phyloP scores from a whole-genome alignment of 2,888 invertebrate genomes.

The Selenia dentaria region DNA sequence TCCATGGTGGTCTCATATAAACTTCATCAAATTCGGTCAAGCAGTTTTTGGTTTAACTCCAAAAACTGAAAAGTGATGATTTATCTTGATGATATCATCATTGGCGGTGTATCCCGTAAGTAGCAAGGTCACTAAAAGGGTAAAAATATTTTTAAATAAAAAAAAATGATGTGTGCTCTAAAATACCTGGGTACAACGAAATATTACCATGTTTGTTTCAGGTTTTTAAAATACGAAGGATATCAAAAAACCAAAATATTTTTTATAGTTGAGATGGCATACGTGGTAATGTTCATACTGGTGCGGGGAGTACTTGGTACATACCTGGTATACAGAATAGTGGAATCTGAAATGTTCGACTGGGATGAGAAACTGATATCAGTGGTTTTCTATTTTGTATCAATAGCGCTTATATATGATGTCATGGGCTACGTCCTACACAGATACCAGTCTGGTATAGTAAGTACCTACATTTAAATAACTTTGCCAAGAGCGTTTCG shows the following conservation, averaged over 20 bases:
- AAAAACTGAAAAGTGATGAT: too few relatives aligned
- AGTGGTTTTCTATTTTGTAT: constrained; percentile 66
- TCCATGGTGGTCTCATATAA: too few relatives aligned
- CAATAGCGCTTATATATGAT: constrained; percentile 71
- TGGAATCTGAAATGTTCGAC: constrained; percentile 68
- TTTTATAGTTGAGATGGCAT: constrained; percentile 73
- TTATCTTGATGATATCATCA: too few relatives aligned
- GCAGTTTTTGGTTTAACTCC: too few relatives aligned
- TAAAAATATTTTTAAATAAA: too few relatives aligned
- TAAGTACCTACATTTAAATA: constrained; percentile 49
- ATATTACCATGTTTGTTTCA: too few relatives aligned
- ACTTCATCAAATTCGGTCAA: too few relatives aligned
- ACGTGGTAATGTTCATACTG: constrained; percentile 73
- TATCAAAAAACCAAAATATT: constrained; percentile 70
- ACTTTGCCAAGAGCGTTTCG: background rate
- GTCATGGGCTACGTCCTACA: constrained; percentile 67
- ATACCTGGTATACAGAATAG: constrained; percentile 66
- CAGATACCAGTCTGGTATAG: constrained; percentile 64
- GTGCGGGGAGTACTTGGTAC: constrained; percentile 82
- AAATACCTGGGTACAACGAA: too few relatives aligned
- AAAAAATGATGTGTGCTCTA: too few relatives aligned
- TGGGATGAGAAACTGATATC: constrained; percentile 64
- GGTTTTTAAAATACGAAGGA: constrained; percentile 81
- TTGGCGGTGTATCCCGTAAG: too few relatives aligned
- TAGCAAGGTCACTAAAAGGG: too few relatives aligned